Evolutionary conservation across 2,888 invertebrate species (phyloP), one percentile per base, ranked within the genome.

Genomic region (Anarsia innoxiella): DNA sequence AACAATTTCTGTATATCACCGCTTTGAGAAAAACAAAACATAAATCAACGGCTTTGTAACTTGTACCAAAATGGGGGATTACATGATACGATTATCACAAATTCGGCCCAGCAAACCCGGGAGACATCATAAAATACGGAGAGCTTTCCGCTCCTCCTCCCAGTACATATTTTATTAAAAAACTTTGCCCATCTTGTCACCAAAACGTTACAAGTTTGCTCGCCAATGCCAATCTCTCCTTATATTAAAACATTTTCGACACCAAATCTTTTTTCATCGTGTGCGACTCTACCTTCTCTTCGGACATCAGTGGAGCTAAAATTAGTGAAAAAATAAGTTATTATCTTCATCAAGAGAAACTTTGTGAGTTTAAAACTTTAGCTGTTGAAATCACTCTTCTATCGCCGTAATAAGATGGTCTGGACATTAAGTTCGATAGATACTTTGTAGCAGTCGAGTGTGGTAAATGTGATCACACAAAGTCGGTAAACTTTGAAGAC

Each of bases 131-230:
- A 69, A 72, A 68, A 55, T 51, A 52, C 48, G 46, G 44, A 60
- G 56, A 28, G 37, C 39, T 29, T 12, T 31, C 49, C 45, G 41
- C 53, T 50, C 52, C 46, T 46, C 43, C 36, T 28, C 37, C 38
- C 36, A 45, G 59, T 63, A 66, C 63, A 68, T 70, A 66, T 75
- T 72, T 70, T 75, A 76, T 75, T 77, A 75, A 75, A 77, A 76
- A 75, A 75, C 57, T 76, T 75, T 59, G 38, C 53, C 49, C 59
- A 59, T 71, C 63, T 49, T 62, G 67, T 66, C 69, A 63, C 65
- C 67, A 53, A 61, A 50, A 51, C 56, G 59, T 62, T 51, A 49
- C 57, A 59, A 59, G 56, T 61, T 61, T 37, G 38, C 44, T 36
- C 51, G 42, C 26, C 42, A 50, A 54, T 50, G 56, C 51, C 64